These are phyloP conservation scores for Meteorus colon DNA, from an alignment of 2,888 invertebrate species.

Conservation along the genomic window DNA sequence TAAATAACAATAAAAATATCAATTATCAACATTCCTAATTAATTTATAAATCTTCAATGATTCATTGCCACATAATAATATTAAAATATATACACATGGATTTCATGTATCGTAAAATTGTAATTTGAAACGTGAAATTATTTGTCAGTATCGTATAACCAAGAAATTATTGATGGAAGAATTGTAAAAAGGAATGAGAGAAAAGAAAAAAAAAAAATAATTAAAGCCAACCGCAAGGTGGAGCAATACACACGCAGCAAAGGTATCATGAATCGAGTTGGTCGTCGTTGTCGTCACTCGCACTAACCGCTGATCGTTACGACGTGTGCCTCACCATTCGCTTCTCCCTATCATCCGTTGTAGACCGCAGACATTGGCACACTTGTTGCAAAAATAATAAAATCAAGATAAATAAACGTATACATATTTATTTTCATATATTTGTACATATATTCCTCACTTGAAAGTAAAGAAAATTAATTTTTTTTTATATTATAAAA, in stretches of 20 bases:
- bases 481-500: neutral
- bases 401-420: neutral
- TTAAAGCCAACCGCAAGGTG: constrained; percentile 54
- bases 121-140: constrained; percentile 69
- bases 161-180: constrained; percentile 56
- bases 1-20: no score
- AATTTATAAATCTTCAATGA: no score
- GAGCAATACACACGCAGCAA: constrained; percentile 26
- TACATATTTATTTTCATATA: neutral
- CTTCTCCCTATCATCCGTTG: neutral
- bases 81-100: neutral
- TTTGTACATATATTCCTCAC: neutral
- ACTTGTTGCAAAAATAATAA: constrained; percentile 9
- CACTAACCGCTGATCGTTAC: constrained; percentile 29
- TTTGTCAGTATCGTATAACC: constrained; percentile 67
- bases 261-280: constrained; percentile 4
- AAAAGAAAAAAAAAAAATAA: constrained; percentile 42
- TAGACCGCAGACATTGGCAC: constrained; percentile 18
- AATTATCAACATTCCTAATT: no score
- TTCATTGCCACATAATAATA: neutral
- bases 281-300: constrained; percentile 24
- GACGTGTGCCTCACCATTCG: constrained; percentile 35
- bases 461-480: neutral
- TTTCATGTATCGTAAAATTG: constrained; percentile 28
- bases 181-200: constrained; percentile 18